phyloP scores from a whole-genome alignment of 2,888 invertebrate species.

The Eupeodes latifasciatus region DNA sequence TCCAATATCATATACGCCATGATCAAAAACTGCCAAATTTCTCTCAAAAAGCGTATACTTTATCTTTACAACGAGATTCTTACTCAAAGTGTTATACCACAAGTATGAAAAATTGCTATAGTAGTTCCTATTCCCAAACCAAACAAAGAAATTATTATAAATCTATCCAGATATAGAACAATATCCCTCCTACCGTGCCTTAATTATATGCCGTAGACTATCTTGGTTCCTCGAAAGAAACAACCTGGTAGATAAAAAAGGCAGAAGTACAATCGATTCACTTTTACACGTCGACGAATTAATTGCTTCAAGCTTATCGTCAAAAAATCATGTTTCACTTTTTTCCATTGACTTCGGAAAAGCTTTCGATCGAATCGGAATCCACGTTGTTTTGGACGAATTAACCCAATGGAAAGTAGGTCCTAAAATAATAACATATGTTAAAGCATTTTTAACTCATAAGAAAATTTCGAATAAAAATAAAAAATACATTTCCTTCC shows the following conservation, averaged over 20 bases:
- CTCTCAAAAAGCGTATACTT: constrained; percentile 8
- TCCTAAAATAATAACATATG: no score
- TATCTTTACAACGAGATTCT: constrained; percentile 14
- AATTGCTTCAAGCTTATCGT: neutral
- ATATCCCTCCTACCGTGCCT: constrained; percentile 51
- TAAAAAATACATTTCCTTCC: constrained; percentile 31
- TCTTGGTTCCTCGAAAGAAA: constrained; percentile 11
- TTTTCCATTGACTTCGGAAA: constrained; percentile 8
- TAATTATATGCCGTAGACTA: constrained; percentile 12
- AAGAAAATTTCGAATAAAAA: constrained; percentile 35
- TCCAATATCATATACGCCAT: constrained; percentile 45
- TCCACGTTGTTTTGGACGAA: neutral
- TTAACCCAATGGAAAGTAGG: neutral
- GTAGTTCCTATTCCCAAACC: constrained; percentile 37
- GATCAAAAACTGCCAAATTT: constrained; percentile 25
- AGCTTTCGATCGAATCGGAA: neutral
- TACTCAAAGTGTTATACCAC: constrained; percentile 17
- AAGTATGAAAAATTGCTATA: constrained; percentile 34
- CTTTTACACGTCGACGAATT: constrained; percentile 8
- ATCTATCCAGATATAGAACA: constrained; percentile 38
- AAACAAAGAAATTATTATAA: neutral
- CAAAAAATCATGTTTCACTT: constrained; percentile 2
- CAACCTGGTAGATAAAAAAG: neutral
- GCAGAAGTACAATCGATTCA: constrained; percentile 26
- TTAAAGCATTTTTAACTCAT: constrained; percentile 3